Evolutionary conservation across 2,797 vertebrate species (phyloP).

Genomic region (Danio aesculapii): DNA sequence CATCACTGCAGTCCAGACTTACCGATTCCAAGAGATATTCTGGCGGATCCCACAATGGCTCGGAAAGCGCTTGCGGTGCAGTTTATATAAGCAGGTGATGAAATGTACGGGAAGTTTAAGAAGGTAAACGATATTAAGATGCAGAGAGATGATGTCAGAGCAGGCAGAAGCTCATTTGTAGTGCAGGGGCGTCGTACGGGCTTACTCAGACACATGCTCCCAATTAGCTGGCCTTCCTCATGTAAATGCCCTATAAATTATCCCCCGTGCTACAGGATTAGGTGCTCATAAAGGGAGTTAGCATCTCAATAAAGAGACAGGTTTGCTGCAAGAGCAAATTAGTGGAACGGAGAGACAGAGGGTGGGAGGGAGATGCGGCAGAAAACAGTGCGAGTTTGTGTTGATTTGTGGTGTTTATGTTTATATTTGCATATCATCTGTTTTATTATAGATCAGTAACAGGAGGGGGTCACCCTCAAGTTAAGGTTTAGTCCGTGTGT

Average conservation of each 20-base stretch:
- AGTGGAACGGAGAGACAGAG: slow-evolving; percentile 58
- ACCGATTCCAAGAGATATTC: background rate
- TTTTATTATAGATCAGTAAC: slow-evolving; percentile 54
- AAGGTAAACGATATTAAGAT: slow-evolving; percentile 68
- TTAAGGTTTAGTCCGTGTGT: slow-evolving; percentile 3
- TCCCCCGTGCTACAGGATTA: slow-evolving; percentile 94
- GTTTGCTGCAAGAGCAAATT: slow-evolving; percentile 75
- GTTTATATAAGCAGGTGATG: slow-evolving; percentile 27
- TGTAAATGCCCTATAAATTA: slow-evolving; percentile 99
- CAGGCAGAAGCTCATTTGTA: slow-evolving; percentile 79
- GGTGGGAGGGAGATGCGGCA: slow-evolving; percentile 44
- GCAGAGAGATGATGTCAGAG: slow-evolving; percentile 59
- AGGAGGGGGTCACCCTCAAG: slow-evolving; percentile 24
- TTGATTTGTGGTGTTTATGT: slow-evolving; percentile 48
- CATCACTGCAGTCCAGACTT: background rate
- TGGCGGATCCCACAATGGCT: background rate
- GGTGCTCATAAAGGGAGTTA: slow-evolving; percentile 96
- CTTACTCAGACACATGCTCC: slow-evolving; percentile 98
- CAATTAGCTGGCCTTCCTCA: slow-evolving; percentile 98
- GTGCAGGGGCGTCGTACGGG: slow-evolving; percentile 85
- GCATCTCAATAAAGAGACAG: slow-evolving; percentile 96
- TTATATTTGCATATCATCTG: slow-evolving; percentile 51
- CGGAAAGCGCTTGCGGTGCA: slow-evolving; percentile 13
- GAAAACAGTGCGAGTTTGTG: slow-evolving; percentile 33
- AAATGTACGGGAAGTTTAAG: slow-evolving; percentile 38